Base-by-base conservation (phyloP, 2,888 invertebrate genomes). In the Drosophila falleni region DNA sequence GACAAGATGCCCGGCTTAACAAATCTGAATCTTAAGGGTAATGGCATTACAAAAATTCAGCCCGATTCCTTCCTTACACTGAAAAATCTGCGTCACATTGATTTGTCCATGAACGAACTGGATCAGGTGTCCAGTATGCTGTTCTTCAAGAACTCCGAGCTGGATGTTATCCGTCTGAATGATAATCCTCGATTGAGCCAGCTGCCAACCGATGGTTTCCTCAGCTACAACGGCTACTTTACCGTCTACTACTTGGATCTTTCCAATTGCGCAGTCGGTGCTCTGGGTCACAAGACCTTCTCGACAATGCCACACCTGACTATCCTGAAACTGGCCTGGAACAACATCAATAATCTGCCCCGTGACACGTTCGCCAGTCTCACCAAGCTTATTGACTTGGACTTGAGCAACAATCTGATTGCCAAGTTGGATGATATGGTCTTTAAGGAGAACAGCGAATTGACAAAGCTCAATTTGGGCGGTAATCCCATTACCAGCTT, bases 81-180 rank as follows among this genome's bases (percentile, higher is more conserved):
- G 66, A 94, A 94, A 61, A 94, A 95, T 74, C 93, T 97, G 42
- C 94, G 95, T 76, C 94, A 95, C 87, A 94, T 97, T 71, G 96
- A 97, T 91, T 93, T 97, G 70, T 96, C 96, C 3, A 94, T 95
- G 81, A 97, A 97, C 90, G 94, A 95, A 71, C 91, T 97, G 55
- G 95, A 95, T 59, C 94, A 94, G 71, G 93, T 97, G 35, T 95
- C 95, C 0, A 94, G 94, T 65, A 94, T 95, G 89, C 93, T 96
- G 54, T 96, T 97, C 87, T 94, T 94, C 73, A 94, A 94, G 85
- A 96, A 96, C 90, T 93, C 94, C 13, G 94, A 95, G 85, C 91
- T 97, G 49, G 95, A 96, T 81, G 95, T 95, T 74, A 94, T 97
- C 71, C 94, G 95, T 76, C 94, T 97, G 89, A 96, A 95, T 74